These are phyloP conservation scores for Chromis chromis DNA, from an alignment of 2,797 vertebrate species.

Conservation along the genomic window DNA sequence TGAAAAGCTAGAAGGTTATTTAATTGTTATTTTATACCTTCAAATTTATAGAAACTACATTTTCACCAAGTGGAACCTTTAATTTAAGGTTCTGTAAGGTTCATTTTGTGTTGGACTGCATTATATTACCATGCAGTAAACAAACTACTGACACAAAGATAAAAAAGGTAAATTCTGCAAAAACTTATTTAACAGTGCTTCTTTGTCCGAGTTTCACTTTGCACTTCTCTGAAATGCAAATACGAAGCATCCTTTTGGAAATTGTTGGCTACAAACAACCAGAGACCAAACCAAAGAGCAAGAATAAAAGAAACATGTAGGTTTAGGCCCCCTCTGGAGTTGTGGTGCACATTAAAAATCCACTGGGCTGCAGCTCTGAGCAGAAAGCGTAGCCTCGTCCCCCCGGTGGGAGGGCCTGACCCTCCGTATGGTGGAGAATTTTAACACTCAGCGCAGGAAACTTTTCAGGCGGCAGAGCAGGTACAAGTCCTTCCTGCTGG, in stretches of 20 bases:
- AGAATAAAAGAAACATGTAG: not conserved
- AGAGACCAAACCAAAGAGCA: not conserved
- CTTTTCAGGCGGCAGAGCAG: not conserved
- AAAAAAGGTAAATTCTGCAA: too few species aligned
- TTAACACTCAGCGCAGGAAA: constrained; percentile 16
- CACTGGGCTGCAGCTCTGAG: constrained; percentile 1
- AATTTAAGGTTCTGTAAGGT: too few species aligned
- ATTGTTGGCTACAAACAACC: not conserved
- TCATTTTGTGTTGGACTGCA: too few species aligned
- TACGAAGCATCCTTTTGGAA: not conserved
- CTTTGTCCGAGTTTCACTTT: too few species aligned
- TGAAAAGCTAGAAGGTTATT: too few species aligned
- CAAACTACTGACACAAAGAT: too few species aligned
- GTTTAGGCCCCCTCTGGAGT: not conserved
- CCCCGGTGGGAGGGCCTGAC: constrained; percentile 17
- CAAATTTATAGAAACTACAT: too few species aligned
- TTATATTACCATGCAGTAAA: too few species aligned
- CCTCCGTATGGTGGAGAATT: constrained; percentile 32
- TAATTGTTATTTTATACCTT: too few species aligned
- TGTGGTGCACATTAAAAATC: constrained; percentile 6
- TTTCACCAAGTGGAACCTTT: too few species aligned
- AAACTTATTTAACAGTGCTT: too few species aligned
- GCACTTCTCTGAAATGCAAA: too few species aligned
- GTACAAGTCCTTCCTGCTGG: constrained; percentile 13
- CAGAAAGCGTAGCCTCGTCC: constrained; percentile 23